Evolutionary conservation across 1,140 invertebrate species (phyloP).

Genomic region (Globodera rostochiensis): DNA sequence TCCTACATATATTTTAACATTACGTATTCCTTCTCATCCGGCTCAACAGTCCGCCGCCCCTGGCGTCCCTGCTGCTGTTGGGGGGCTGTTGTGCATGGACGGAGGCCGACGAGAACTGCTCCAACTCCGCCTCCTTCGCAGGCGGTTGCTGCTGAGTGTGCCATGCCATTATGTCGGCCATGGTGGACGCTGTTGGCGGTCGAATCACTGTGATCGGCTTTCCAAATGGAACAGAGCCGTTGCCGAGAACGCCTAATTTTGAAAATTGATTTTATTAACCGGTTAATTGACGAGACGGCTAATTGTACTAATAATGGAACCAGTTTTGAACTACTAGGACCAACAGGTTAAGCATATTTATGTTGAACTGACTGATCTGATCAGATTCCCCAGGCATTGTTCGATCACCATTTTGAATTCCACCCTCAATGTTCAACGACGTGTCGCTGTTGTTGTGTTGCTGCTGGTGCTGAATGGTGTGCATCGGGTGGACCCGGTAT

Average conservation of each 20-base stretch:
- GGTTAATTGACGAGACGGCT: no score
- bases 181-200: constrained; percentile 8
- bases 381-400: neutral
- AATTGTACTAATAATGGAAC: no score
- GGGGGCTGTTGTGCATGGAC: neutral
- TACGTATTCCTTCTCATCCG: neutral
- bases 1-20: no score
- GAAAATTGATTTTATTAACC: no score
- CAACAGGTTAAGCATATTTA: no score
- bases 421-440: constrained; percentile 4
- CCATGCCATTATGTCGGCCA: neutral
- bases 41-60: neutral
- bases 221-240: constrained; percentile 18
- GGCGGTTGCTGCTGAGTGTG: neutral
- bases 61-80: neutral
- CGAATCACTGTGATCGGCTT: constrained; percentile 17
- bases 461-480: neutral
- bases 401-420: constrained; percentile 14
- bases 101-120: neutral
- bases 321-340: no score
- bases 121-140: neutral
- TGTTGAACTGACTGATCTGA: neutral
- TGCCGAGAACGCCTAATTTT: constrained; percentile 18
- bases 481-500: neutral
- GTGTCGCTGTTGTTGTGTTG: neutral